phyloP scores from a whole-genome alignment of 2,797 vertebrate genomes.

The Poecilia wingei region DNA sequence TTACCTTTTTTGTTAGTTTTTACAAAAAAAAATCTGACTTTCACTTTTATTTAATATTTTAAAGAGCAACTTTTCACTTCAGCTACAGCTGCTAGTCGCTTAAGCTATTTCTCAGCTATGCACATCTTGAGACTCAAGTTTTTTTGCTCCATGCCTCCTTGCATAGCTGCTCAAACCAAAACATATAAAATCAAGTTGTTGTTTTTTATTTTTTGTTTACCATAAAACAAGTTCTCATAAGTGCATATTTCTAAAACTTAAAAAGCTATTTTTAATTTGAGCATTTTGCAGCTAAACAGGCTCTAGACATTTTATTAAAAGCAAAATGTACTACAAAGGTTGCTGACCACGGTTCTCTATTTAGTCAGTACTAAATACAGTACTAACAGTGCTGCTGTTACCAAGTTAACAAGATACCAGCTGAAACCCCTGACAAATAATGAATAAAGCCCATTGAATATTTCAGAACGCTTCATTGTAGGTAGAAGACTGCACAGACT shows the following conservation, averaged over 20 bases:
- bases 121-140: not conserved
- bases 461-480: constrained; percentile 8
- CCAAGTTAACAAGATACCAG: not conserved
- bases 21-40: not conserved
- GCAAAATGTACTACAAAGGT: not conserved
- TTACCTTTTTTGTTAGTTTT: not conserved
- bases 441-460: constrained; percentile 7
- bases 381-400: not conserved
- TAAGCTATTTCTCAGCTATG: not conserved
- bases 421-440: constrained; percentile 14
- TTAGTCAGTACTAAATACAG: not conserved
- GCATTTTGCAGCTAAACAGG: not conserved
- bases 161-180: not conserved
- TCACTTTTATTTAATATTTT: not conserved
- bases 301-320: not conserved
- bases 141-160: not conserved
- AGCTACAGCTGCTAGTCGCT: not conserved
- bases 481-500: constrained; percentile 5
- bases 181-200: not conserved
- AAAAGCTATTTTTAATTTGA: not conserved
- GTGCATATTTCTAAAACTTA: not conserved
- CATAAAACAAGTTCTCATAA: not conserved
- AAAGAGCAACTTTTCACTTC: not conserved
- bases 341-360: not conserved
- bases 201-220: not conserved